These are phyloP conservation scores for Medauroidea extradentata DNA, from an alignment of 1,140 invertebrate genomes.

Conservation along the genomic window DNA sequence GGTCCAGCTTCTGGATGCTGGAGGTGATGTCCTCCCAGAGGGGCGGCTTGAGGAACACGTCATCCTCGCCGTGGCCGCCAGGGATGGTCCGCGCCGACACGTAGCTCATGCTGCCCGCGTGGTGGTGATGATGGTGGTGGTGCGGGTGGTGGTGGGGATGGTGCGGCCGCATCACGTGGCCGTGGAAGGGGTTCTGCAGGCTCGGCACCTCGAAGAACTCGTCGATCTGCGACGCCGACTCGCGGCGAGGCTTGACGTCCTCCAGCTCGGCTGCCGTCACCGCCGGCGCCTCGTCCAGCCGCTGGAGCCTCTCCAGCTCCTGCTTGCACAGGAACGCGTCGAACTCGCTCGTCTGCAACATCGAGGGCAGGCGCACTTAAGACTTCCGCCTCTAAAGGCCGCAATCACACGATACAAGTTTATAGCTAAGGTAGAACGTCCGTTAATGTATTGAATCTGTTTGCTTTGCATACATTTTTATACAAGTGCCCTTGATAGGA, in stretches of 20 bases:
- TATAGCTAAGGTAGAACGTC: no score
- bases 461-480: no score
- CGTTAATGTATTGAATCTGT: no score
- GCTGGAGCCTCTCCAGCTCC: constrained; percentile 50
- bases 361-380: no score
- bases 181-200: constrained; percentile 10
- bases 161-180: neutral
- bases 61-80: constrained; percentile 58
- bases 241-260: constrained; percentile 52
- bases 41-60: constrained; percentile 74
- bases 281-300: constrained; percentile 50
- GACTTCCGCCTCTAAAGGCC: no score
- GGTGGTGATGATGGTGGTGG: constrained; percentile 22
- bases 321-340: constrained; percentile 56
- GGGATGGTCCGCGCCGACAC: constrained; percentile 47
- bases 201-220: constrained; percentile 58
- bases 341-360: constrained; percentile 55
- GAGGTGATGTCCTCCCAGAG: constrained; percentile 86
- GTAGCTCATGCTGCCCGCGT: constrained; percentile 45
- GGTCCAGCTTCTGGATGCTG: constrained; percentile 82
- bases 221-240: constrained; percentile 59
- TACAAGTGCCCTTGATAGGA: no score
- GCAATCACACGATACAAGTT: no score
- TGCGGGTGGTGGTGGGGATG: constrained; percentile 16
- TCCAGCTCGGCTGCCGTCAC: constrained; percentile 24